Conservation (phyloP, 2,797 vertebrate genomes). For the Catamblyrhynchus diadema region DNA sequence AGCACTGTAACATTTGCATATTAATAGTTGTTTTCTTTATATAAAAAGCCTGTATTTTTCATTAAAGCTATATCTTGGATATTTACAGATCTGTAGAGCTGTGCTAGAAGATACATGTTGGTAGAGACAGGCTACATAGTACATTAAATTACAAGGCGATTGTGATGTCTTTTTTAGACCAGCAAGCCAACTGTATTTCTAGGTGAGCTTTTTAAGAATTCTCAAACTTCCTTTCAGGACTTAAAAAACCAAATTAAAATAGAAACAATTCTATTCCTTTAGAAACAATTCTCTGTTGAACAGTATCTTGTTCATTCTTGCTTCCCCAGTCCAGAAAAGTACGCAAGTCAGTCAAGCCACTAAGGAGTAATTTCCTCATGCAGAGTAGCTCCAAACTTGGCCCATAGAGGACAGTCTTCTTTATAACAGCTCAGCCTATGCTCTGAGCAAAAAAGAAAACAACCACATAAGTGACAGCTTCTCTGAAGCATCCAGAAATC, state of each 20-base stretch:
- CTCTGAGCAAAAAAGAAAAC: not conserved
- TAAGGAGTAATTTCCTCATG: not conserved
- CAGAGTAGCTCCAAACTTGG: not conserved
- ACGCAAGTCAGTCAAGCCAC: not conserved
- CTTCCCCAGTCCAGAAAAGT: not conserved
- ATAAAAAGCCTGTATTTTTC: slow-evolving; percentile 8
- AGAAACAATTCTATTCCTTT: not conserved
- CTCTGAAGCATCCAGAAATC: not conserved
- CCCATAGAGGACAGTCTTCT: not conserved
- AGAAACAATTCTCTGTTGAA: not conserved
- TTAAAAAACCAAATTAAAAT: not conserved
- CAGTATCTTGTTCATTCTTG: not conserved
- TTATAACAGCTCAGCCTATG: not conserved
- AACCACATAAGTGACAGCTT: not conserved
- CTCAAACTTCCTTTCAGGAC: not conserved
- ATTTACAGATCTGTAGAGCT: slow-evolving; percentile 31
- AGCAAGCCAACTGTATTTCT: not conserved
- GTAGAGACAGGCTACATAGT: not conserved
- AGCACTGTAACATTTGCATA: slow-evolving; percentile 47
- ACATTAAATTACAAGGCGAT: slow-evolving; percentile 10
- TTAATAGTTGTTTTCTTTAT: slow-evolving; percentile 15
- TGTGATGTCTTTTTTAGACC: not conserved
- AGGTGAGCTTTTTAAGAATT: not conserved
- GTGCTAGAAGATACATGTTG: not conserved
- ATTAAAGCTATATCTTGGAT: slow-evolving; percentile 38